phyloP scores from a whole-genome alignment of 2,888 invertebrate genomes.

The Agrochola lota region DNA sequence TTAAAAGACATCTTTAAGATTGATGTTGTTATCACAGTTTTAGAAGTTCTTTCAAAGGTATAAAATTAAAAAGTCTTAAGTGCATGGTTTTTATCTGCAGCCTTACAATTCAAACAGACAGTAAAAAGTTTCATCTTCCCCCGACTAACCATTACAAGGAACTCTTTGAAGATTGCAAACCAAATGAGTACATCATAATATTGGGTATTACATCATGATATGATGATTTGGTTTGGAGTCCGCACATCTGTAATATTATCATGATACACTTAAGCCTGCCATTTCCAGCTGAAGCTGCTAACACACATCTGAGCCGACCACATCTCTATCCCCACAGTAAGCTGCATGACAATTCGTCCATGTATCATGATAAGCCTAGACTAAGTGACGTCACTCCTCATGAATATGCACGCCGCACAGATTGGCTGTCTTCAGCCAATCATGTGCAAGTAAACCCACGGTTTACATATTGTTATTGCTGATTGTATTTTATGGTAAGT shows the following conservation, averaged over 20 bases:
- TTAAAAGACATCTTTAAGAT: neutral
- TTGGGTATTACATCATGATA: neutral
- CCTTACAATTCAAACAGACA: neutral
- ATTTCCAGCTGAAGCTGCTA: slow-evolving; percentile 10
- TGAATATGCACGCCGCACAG: slow-evolving; percentile 66
- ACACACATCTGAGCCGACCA: slow-evolving; percentile 25
- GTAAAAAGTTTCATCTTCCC: neutral
- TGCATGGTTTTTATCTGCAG: no score
- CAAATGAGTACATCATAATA: neutral
- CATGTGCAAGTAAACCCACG: slow-evolving; percentile 48
- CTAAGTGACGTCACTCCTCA: slow-evolving; percentile 62
- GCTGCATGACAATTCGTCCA: slow-evolving; percentile 54
- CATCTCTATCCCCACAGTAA: slow-evolving; percentile 45
- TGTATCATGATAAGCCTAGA: slow-evolving; percentile 63
- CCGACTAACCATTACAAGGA: neutral
- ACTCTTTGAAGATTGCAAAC: neutral
- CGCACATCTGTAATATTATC: slow-evolving; percentile 3
- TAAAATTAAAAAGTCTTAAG: neutral
- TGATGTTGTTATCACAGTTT: neutral
- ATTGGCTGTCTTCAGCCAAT: slow-evolving; percentile 62
- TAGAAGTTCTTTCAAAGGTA: neutral
- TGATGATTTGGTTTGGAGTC: neutral
- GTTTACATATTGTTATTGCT: slow-evolving; percentile 55
- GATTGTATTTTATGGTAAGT: slow-evolving; percentile 48
- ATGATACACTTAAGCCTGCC: slow-evolving; percentile 20